phyloP scores from a whole-genome alignment of 2,888 invertebrate genomes.

The Conomelus anceps region DNA sequence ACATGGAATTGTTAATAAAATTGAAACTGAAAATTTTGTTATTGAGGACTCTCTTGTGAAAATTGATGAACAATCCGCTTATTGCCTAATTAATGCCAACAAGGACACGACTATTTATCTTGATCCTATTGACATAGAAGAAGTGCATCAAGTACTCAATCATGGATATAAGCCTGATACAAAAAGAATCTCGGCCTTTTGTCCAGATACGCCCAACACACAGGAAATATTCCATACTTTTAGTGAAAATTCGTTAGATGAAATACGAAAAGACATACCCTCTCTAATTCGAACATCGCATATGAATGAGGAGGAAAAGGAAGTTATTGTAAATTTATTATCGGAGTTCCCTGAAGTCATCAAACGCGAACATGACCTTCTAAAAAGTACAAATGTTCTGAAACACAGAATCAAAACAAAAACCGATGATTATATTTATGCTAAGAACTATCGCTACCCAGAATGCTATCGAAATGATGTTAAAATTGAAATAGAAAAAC shows the following conservation, averaged over 20 bases:
- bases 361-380: conserved; percentile 8
- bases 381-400: conserved; percentile 10
- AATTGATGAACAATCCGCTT: background rate
- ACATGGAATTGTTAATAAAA: background rate
- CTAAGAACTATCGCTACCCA: conserved; percentile 19
- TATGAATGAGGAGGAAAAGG: conserved; percentile 19
- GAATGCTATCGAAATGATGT: conserved; percentile 13
- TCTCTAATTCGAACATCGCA: conserved; percentile 11
- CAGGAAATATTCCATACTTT: no score
- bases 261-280: background rate
- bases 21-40: conserved; percentile 3
- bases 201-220: background rate
- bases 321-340: background rate
- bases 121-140: background rate
- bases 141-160: background rate
- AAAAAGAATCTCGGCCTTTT: background rate
- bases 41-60: background rate
- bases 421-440: conserved; percentile 16
- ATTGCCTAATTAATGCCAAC: background rate
- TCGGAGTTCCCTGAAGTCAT: background rate
- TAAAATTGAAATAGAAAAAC: conserved; percentile 18
- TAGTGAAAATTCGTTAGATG: no score
- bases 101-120: background rate
- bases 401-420: conserved; percentile 19
- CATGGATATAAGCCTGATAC: no score